A percentile compares a stretch with the other conserved stretches of the same genome.
These are phyloP conservation scores for Gymnothorax reevesii DNA, from an alignment of 2,797 vertebrate species.

Conservation along the genomic window DNA sequence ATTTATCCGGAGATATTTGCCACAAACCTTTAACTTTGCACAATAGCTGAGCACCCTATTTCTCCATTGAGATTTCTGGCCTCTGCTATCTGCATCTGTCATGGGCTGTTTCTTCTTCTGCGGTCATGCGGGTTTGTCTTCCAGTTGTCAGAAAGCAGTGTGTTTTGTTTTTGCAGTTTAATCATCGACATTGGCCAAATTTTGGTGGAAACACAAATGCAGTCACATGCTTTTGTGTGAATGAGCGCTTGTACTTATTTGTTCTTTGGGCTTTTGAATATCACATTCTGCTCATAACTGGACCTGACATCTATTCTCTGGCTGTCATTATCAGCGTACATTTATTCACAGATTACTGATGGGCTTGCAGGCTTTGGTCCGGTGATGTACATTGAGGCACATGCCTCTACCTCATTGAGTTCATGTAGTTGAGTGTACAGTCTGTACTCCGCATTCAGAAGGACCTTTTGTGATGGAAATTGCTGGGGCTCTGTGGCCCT, in stretches of 20 bases:
- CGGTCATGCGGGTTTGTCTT: not conserved
- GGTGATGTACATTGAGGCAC: not conserved
- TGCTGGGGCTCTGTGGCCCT: slow-evolving; percentile 37
- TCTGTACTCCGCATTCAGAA: slow-evolving; percentile 19
- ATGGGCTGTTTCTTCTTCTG: not conserved
- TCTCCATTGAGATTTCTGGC: slow-evolving; percentile 39
- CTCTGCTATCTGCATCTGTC: not conserved
- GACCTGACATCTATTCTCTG: not conserved
- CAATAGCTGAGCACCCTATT: slow-evolving; percentile 49
- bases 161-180: slow-evolving; percentile 18
- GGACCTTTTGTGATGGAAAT: slow-evolving; percentile 25
- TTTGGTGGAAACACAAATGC: slow-evolving; percentile 28
- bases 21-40: slow-evolving; percentile 52
- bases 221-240: slow-evolving; percentile 27
- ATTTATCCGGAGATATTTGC: slow-evolving; percentile 34
- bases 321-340: slow-evolving; percentile 4
- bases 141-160: slow-evolving; percentile 23
- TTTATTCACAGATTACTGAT: slow-evolving; percentile 5
- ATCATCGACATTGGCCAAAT: slow-evolving; percentile 42
- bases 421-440: not conserved
- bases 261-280: not conserved
- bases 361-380: slow-evolving; percentile 9
- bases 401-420: not conserved
- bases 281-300: not conserved
- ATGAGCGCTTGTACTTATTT: slow-evolving; percentile 13